phyloP scores from a whole-genome alignment of 2,797 vertebrate species.

The Brachyalestes nurse region DNA sequence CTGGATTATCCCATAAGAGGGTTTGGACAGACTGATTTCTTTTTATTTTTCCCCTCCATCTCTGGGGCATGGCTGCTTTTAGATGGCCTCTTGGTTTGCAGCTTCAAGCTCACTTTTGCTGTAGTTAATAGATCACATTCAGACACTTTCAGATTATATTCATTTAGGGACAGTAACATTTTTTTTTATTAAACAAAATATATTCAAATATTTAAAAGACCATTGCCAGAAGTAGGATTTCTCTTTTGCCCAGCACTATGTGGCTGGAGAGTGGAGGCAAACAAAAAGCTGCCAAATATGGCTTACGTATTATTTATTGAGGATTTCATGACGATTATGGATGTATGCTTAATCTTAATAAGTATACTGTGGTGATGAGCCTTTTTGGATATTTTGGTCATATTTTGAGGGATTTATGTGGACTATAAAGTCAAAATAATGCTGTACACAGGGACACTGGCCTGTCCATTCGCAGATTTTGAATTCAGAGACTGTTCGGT shows the following conservation, averaged over 20 bases:
- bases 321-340: background rate
- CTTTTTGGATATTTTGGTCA: background rate
- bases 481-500: background rate
- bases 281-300: background rate
- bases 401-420: background rate
- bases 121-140: background rate
- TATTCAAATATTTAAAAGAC: background rate
- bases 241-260: background rate
- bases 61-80: conserved; percentile 24
- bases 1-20: conserved; percentile 61
- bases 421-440: background rate
- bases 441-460: background rate
- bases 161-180: background rate
- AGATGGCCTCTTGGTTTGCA: conserved; percentile 17
- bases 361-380: background rate
- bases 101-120: conserved; percentile 3
- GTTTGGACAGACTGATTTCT: conserved; percentile 52
- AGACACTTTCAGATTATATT: background rate
- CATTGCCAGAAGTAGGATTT: background rate
- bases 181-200: background rate
- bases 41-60: conserved; percentile 29
- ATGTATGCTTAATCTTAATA: background rate
- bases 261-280: background rate
- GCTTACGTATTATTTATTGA: conserved; percentile 15
- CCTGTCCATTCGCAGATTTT: background rate